Evolutionary conservation across 2,113 vertebrate species (phyloP).

Genomic region (rabbit (Oryctolagus cuniculus)): DNA sequence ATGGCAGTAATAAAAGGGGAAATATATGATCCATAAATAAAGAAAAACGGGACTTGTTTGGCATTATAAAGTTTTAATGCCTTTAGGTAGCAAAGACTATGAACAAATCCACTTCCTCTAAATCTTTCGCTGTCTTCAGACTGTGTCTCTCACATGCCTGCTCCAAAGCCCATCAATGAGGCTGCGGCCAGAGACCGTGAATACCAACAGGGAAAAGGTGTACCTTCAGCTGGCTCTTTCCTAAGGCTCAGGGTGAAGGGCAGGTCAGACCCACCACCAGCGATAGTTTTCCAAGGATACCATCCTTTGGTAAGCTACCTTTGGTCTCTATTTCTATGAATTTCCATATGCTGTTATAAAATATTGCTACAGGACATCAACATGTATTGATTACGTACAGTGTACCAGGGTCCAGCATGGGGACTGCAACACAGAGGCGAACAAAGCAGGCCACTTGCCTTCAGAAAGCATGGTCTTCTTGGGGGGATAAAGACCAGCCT

Average conservation of each 20-base stretch:
- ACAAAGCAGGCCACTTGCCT: not conserved
- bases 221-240: not conserved
- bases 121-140: conserved; percentile 34
- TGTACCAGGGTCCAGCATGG: not conserved
- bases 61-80: conserved; percentile 84
- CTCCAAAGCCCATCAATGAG: not conserved
- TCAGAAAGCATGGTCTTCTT: not conserved
- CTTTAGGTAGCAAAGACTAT: conserved; percentile 75
- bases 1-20: conserved; percentile 63
- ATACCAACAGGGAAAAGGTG: not conserved
- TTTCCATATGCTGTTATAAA: not conserved
- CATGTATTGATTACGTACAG: not conserved
- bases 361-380: not conserved
- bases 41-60: conserved; percentile 82
- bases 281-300: not conserved
- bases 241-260: not conserved
- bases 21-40: conserved; percentile 86
- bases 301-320: not conserved
- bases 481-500: not conserved
- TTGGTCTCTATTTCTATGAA: conserved; percentile 2
- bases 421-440: not conserved
- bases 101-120: conserved; percentile 73
- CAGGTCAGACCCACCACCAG: not conserved
- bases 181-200: not conserved
- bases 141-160: not conserved